Conservation (phyloP, 1,140 invertebrate genomes). For the Drosophila ambigua region DNA sequence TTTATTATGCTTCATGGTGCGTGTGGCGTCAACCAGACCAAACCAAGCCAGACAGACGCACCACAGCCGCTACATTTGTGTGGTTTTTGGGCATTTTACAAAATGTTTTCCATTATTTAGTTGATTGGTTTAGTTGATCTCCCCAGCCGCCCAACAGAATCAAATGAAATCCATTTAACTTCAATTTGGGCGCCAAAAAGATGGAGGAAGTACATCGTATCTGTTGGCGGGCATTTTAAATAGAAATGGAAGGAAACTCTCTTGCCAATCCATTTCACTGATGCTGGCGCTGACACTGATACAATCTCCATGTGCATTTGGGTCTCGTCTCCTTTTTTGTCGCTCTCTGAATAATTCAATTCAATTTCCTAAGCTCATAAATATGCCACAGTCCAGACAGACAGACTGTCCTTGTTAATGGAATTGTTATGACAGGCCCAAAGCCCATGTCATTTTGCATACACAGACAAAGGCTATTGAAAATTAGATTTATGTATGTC, state of each 20-base stretch:
- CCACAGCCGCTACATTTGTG: constrained; percentile 48
- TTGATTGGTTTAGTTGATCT: constrained; percentile 32
- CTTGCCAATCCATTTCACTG: constrained; percentile 34
- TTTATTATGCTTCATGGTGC: constrained; percentile 72
- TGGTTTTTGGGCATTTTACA: constrained; percentile 52
- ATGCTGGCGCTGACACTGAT: constrained; percentile 15
- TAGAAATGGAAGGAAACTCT: constrained; percentile 24
- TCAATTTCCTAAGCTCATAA: constrained; percentile 72
- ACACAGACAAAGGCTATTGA: constrained; percentile 36
- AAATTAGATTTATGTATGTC: constrained; percentile 67
- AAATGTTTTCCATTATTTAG: constrained; percentile 43
- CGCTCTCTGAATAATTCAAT: constrained; percentile 55
- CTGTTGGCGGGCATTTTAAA: not conserved
- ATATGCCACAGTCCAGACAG: constrained; percentile 53
- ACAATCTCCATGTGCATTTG: constrained; percentile 31
- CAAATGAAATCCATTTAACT: constrained; percentile 25
- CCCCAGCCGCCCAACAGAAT: constrained; percentile 3
- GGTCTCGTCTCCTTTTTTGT: constrained; percentile 28
- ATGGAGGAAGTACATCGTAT: not conserved
- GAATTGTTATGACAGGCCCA: constrained; percentile 73
- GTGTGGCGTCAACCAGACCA: constrained; percentile 47
- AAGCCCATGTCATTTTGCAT: constrained; percentile 47
- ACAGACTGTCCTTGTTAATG: constrained; percentile 56
- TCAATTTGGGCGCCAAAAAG: constrained; percentile 11
- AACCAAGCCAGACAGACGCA: constrained; percentile 32